Evolutionary conservation across 2,113 vertebrate species (phyloP), one percentile per base, ranked within the genome.

Genomic region (Rhea pennata): DNA sequence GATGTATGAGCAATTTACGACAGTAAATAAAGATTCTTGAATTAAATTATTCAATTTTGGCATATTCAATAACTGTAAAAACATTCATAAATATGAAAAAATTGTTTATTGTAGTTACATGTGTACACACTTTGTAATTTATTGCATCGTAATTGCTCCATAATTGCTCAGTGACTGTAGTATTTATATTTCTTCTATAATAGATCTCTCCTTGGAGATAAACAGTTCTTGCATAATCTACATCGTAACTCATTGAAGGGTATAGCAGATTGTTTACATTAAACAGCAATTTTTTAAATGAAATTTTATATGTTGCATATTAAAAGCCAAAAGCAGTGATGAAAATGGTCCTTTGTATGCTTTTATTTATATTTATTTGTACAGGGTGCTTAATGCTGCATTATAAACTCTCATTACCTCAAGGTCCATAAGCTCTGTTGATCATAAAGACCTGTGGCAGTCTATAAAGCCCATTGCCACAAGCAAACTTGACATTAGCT

Each of bases 121-220:
- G 10, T 88, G n/a, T 67, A 70, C 1, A 2, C 22, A 64, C 14
- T 56, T 53, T 31, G 31, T 85, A 42, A 23, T 72, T 90, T 90
- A 85, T 93, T 88, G 39, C 8, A 66, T 91, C 77, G 42, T 71
- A 91, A 94, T 92, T 95, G 40, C 19, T 90, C 82, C 40, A 76
- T 72, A 95, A 90, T 83, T 95, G 33, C 40, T 94, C 39, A 15
- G 46, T 92, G 72, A 74, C 42, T 90, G 39, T 72, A 94, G 85
- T 94, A 84, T 91, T 96, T 94, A 29, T 80, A 51, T 71, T 74
- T 92, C 46, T 84, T 90, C 16, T 76, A 19, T 33, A 65, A 87
- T 87, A 95, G 65, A 85, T 83, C 65, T 84, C 74, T 87, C 36
- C 15, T 77, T 72, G 20, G 40, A 77, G 20, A 56, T 84, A 73